phyloP scores from a whole-genome alignment of 1,140 invertebrate species.

The Marisa cornuarietis region DNA sequence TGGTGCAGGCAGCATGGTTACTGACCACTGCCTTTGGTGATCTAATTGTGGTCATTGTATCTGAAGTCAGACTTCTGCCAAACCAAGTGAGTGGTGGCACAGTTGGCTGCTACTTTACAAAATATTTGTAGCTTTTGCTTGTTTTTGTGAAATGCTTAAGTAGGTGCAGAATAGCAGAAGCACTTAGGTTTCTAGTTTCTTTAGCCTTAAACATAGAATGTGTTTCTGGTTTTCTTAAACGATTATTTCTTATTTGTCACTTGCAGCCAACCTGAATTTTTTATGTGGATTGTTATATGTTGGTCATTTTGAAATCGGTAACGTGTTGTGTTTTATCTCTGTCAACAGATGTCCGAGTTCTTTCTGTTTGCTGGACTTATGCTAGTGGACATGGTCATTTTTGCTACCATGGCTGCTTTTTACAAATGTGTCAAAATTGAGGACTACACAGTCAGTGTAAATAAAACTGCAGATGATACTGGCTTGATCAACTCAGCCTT shows the following conservation, averaged over 20 bases:
- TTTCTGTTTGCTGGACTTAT: slow-evolving; percentile 89
- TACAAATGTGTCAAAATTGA: slow-evolving; percentile 56
- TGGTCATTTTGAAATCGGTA: too few species aligned
- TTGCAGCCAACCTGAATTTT: too few species aligned
- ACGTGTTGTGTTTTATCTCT: slow-evolving; percentile 31
- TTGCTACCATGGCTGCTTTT: slow-evolving; percentile 77
- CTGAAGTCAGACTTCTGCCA: slow-evolving; percentile 70
- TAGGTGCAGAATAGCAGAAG: too few species aligned
- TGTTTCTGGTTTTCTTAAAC: too few species aligned
- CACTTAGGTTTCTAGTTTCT: too few species aligned
- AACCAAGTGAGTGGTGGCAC: slow-evolving; percentile 46
- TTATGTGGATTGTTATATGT: too few species aligned
- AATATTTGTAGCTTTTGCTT: neutral
- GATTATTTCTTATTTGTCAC: too few species aligned
- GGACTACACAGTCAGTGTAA: too few species aligned
- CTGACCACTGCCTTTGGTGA: slow-evolving; percentile 92
- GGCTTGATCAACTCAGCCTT: too few species aligned
- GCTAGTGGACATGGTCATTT: slow-evolving; percentile 83
- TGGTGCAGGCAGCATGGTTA: slow-evolving; percentile 89
- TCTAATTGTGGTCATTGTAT: slow-evolving; percentile 86
- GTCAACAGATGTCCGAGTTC: slow-evolving; percentile 82
- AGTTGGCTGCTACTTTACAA: neutral
- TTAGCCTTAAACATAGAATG: too few species aligned
- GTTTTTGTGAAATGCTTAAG: too few species aligned
- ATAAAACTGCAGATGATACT: too few species aligned